phyloP scores from a whole-genome alignment of 2,888 invertebrate genomes.

The Pegoplata infirma region DNA sequence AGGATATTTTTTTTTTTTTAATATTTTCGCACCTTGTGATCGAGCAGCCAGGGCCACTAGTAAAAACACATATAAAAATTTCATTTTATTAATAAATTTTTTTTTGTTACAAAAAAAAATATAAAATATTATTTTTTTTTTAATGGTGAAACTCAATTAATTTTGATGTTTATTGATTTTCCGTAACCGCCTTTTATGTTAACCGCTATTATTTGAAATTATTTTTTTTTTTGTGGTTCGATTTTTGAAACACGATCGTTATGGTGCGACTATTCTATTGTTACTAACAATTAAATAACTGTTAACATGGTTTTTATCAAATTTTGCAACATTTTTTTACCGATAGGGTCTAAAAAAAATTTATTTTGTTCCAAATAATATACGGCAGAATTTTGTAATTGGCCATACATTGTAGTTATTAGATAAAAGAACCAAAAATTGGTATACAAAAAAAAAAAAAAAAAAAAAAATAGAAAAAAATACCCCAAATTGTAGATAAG shows the following conservation, averaged over 20 bases:
- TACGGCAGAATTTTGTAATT: background rate
- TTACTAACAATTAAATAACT: conserved; percentile 73
- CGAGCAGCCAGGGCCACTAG: conserved; percentile 19
- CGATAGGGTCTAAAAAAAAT: background rate
- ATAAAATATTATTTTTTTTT: too few relatives aligned
- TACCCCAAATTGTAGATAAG: background rate
- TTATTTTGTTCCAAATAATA: background rate
- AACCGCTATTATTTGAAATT: too few relatives aligned
- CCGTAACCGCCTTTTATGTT: too few relatives aligned
- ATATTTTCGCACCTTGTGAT: conserved; percentile 28
- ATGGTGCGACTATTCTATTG: conserved; percentile 66
- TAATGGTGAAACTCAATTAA: too few relatives aligned
- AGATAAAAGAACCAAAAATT: too few relatives aligned
- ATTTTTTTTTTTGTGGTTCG: too few relatives aligned
- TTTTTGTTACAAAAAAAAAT: background rate
- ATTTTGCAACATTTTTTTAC: conserved; percentile 40
- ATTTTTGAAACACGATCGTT: conserved; percentile 59
- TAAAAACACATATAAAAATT: conserved; percentile 23
- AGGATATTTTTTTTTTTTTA: background rate
- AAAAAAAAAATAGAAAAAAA: too few relatives aligned
- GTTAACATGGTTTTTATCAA: conserved; percentile 72
- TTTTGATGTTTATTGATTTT: too few relatives aligned
- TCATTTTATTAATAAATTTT: conserved; percentile 36
- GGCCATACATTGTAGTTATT: too few relatives aligned
- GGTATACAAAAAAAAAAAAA: background rate